Conservation (phyloP, 2,113 vertebrate species). For the Myrmecophaga tridactyla region DNA sequence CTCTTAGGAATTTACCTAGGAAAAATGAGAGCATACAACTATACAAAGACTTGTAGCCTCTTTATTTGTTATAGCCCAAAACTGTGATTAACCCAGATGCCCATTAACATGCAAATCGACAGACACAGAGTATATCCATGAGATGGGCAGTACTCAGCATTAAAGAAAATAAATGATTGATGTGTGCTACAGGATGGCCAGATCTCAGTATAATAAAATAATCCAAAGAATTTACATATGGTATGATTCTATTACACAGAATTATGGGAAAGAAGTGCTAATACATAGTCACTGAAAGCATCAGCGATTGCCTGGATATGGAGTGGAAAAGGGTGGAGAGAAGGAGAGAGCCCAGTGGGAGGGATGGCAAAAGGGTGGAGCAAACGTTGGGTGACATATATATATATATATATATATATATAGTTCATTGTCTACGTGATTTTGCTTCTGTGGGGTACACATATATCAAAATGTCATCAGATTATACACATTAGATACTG, state of each 20-base stretch:
- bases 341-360: neutral
- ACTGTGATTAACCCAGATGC: neutral
- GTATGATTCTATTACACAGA: neutral
- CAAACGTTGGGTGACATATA: neutral
- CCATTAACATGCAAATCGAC: neutral
- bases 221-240: neutral
- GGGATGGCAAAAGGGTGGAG: neutral
- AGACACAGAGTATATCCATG: neutral
- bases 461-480: neutral
- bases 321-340: fast-evolving
- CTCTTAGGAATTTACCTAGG: neutral
- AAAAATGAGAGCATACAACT: neutral
- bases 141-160: neutral
- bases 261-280: neutral
- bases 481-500: neutral
- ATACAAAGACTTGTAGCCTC: neutral
- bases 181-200: neutral
- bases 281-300: neutral
- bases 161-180: neutral
- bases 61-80: neutral
- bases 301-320: neutral
- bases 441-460: neutral
- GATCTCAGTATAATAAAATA: neutral
- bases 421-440: neutral
- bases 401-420: too few relatives aligned